Base-by-base conservation (phyloP, 2,888 invertebrate species). In the Pycnomerus fuliginosus region DNA sequence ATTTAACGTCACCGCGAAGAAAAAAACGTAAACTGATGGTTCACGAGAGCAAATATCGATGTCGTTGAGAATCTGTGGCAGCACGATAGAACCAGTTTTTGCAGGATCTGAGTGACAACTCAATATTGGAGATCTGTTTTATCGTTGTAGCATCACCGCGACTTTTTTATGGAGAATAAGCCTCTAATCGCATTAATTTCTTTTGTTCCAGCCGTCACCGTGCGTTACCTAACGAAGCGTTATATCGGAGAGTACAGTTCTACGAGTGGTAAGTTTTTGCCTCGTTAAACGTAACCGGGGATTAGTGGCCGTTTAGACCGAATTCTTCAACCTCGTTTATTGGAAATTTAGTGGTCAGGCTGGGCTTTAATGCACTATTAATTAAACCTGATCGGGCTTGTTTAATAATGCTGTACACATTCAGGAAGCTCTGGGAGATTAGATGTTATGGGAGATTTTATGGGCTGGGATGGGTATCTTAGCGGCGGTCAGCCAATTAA, bases 211-310 rank as follows among this genome's bases (percentile, higher is more conserved):
- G 86, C 86, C 65, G 85, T 87, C 63, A 85, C 85, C 55, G 86
- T 87, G 65, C 81, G 87, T 64, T 87, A 87, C 74, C 76, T 87
- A 62, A 87, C 87, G 51, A 85, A 85, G 73, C 77, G 87, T 61
- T 87, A 86, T 71, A 87, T 87, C 65, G 86, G 86, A 56, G 87
- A 87, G 77, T 87, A 87, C 76, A 86, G 86, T 74, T 87, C 86
- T 48, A 85, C 84, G 58, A 85, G 84, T 72, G 86, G 86, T 85
- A 70, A 82, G 84, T 79, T 15, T 13, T 31, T 41, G 33, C 34
- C 29, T 35, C 27, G n/a, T n/a, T n/a, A n/a, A n/a, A n/a, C n/a
- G n/a, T n/a, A n/a, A n/a, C n/a, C n/a, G n/a, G n/a, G n/a, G n/a
- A n/a, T n/a, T n/a, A n/a, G n/a, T n/a, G n/a, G n/a, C n/a, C n/a